Base-by-base conservation (phyloP, 2,797 vertebrate genomes). In the Borostomias antarcticus region DNA sequence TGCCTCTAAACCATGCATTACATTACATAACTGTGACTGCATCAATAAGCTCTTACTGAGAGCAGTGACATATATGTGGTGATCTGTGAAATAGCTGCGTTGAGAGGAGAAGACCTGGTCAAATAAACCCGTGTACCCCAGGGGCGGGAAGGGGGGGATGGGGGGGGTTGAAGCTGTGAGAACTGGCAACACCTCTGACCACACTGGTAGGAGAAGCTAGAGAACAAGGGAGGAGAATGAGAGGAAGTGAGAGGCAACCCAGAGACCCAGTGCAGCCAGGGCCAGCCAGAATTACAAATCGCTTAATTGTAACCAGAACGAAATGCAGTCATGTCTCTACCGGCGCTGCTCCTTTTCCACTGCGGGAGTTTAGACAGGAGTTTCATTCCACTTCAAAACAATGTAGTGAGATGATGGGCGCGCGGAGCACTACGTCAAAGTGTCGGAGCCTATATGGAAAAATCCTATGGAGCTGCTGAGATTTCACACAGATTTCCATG, bases 301-400 rank as follows among this genome's bases (percentile, higher is more conserved):
- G 81, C 62, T 70, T 86, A 82, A 84, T 76, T 81, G 75, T 62
- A 79, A 81, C 66, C 81, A 89, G 79, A 84, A 77, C 72, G 51
- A n/a, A 47, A 75, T 64, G 64, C 9, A 19, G 32, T 66, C 59
- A 13, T 59, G 5, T 25, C 35, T 45, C 62, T 74, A 52, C 47
- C n/a, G 23, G 65, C 64, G 54, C 67, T 28, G 0, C 26, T 9
- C 63, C 75, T 75, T 83, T 85, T 82, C 73, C 77, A 82, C 69
- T 69, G 73, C 48, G 72, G 72, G 76, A 30, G 26, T 59, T 66
- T 66, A 62, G 11, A 60, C 23, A 7, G 64, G 26, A 54, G 50
- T 21, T 68, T 63, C 54, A 57, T 71, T 82, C 69, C 72, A 75
- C 76, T 72, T 78, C 70, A 30, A 72, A 80, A 75, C 78, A 56